Percentiles rank a stretch among this genome's conserved stretches.
These are phyloP conservation scores for Acanthoscelides obtectus DNA, from an alignment of 2,888 invertebrate species.

Conservation along the genomic window DNA sequence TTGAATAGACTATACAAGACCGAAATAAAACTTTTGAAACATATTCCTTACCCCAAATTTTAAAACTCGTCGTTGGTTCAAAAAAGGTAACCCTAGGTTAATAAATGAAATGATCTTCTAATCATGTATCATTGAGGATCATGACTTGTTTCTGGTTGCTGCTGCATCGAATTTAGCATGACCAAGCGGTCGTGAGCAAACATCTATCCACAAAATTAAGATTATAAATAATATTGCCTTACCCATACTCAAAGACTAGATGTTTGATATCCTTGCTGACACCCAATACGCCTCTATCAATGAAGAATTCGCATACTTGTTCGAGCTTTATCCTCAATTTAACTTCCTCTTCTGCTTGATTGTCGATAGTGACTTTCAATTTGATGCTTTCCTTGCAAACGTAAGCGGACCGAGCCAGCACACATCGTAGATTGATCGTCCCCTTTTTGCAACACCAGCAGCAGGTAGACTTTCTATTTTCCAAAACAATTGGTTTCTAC, in stretches of 20 bases:
- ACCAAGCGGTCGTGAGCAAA: too few relatives aligned
- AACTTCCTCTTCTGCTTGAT: constrained; percentile 51
- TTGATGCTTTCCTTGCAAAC: constrained; percentile 69
- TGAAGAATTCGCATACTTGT: constrained; percentile 71
- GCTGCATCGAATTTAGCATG: too few relatives aligned
- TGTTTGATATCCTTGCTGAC: constrained; percentile 65
- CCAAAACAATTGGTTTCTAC: constrained; percentile 61
- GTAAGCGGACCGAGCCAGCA: constrained; percentile 68
- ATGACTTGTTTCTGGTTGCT: too few relatives aligned
- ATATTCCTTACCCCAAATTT: too few relatives aligned
- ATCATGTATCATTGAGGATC: too few relatives aligned
- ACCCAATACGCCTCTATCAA: constrained; percentile 69
- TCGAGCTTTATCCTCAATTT: constrained; percentile 41
- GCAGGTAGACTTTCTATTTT: constrained; percentile 61
- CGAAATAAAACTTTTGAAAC: too few relatives aligned
- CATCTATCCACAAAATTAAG: background rate
- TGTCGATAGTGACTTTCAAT: constrained; percentile 65
- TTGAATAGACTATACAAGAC: too few relatives aligned
- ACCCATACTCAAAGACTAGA: constrained; percentile 64
- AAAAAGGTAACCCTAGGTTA: too few relatives aligned
- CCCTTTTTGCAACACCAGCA: constrained; percentile 70
- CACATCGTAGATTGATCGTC: constrained; percentile 61
- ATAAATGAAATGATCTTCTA: too few relatives aligned
- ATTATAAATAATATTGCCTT: constrained; percentile 12
- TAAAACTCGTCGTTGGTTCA: too few relatives aligned